Evolutionary conservation across 2,888 invertebrate genomes (phyloP).

Genomic region (Cancer borealis): DNA sequence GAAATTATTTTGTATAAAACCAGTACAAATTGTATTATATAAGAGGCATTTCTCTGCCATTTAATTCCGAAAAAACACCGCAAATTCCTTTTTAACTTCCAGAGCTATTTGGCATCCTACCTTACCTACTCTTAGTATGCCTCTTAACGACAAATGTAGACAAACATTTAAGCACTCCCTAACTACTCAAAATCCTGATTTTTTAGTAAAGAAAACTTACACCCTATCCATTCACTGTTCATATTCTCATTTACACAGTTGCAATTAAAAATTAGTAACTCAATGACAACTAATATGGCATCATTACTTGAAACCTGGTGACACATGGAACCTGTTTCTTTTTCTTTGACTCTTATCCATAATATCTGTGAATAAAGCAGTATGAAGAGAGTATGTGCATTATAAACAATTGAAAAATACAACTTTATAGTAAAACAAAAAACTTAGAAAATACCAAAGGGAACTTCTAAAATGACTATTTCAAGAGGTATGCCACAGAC

Average conservation of each 20-base stretch:
- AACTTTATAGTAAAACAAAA: neutral
- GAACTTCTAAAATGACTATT: neutral
- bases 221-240: neutral
- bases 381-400: neutral
- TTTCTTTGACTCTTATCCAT: neutral
- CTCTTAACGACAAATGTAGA: neutral
- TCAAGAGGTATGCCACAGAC: neutral
- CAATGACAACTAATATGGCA: neutral
- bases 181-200: neutral
- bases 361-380: neutral
- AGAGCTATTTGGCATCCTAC: neutral
- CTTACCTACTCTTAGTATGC: neutral
- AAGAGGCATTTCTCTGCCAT: neutral
- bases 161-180: neutral
- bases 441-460: neutral
- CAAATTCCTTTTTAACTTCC: neutral
- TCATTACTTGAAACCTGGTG: neutral
- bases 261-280: neutral
- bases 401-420: neutral
- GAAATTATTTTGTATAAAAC: slow-evolving; percentile 5
- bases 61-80: neutral
- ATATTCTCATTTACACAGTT: neutral
- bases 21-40: neutral
- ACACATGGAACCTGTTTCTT: neutral
- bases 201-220: neutral